Evolutionary conservation across 2,113 vertebrate species (phyloP).

Genomic region (Actinemys pallida): DNA sequence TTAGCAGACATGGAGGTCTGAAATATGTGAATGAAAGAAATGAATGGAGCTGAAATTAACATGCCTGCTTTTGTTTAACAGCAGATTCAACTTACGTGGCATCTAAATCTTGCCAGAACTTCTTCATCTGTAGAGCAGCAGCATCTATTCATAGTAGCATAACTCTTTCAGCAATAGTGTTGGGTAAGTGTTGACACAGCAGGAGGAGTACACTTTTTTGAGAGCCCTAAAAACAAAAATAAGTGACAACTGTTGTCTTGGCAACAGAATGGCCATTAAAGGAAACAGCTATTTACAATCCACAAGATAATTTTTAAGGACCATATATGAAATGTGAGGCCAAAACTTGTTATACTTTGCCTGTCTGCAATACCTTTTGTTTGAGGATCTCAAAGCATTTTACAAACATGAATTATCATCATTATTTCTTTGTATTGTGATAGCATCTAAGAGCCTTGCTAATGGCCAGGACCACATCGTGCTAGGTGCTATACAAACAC

Average conservation of each 20-base stretch:
- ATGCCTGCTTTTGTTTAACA: constrained; percentile 20
- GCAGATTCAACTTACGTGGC: constrained; percentile 24
- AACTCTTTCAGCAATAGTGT: not conserved
- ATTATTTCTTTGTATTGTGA: not conserved
- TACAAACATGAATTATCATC: not conserved
- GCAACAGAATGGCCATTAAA: not conserved
- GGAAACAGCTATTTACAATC: constrained; percentile 16
- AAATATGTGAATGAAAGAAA: not conserved
- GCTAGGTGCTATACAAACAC: not conserved
- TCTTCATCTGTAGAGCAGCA: constrained; percentile 10
- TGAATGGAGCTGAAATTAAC: not conserved
- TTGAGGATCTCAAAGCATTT: not conserved
- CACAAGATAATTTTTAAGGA: not conserved
- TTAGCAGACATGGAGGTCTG: not conserved
- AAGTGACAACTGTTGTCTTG: constrained; percentile 2
- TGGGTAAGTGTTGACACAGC: too few species aligned
- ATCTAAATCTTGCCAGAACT: constrained; percentile 19
- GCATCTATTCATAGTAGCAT: not conserved
- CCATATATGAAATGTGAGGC: not conserved
- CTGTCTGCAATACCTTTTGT: not conserved
- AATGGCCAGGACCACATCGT: not conserved
- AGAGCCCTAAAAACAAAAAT: not conserved
- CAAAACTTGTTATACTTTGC: constrained; percentile 9
- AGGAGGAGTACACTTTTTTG: not conserved
- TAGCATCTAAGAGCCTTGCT: not conserved